Conservation (phyloP, 2,797 vertebrate genomes). For the Sebastes diploproa region DNA sequence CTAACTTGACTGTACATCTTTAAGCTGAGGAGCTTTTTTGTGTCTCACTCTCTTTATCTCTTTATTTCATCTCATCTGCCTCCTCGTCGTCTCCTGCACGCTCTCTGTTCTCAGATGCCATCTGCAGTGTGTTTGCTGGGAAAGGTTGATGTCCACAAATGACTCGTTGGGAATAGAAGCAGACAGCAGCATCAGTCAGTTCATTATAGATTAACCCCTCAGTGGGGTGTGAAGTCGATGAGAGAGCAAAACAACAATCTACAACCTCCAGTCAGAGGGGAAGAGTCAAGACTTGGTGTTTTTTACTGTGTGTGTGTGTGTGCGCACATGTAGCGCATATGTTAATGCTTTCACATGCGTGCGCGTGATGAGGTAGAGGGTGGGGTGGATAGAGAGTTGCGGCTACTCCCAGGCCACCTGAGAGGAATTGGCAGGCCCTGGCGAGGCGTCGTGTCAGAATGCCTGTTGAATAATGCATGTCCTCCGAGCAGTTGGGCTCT, state of each 20-base stretch:
- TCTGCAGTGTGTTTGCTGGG: slow-evolving; percentile 31
- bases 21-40: neutral
- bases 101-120: slow-evolving; percentile 3
- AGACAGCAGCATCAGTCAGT: slow-evolving; percentile 49
- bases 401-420: slow-evolving; percentile 75
- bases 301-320: neutral
- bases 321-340: neutral
- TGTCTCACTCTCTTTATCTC: neutral
- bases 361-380: slow-evolving; percentile 14
- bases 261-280: slow-evolving; percentile 22
- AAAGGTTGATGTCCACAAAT: slow-evolving; percentile 51
- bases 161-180: slow-evolving; percentile 52
- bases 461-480: slow-evolving; percentile 91
- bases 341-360: slow-evolving; percentile 2
- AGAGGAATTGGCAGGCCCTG: slow-evolving; percentile 80
- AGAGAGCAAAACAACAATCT: slow-evolving; percentile 52
- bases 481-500: slow-evolving; percentile 83
- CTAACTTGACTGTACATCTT: neutral
- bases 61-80: neutral
- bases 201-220: slow-evolving; percentile 72
- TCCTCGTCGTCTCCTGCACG: neutral
- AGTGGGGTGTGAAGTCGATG: slow-evolving; percentile 52
- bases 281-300: neutral
- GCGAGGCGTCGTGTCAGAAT: slow-evolving; percentile 70
- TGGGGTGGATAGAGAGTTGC: slow-evolving; percentile 51